Evolutionary conservation across 2,797 vertebrate species (phyloP), one percentile per base, ranked within the genome.

Genomic region (Falco cherrug): DNA sequence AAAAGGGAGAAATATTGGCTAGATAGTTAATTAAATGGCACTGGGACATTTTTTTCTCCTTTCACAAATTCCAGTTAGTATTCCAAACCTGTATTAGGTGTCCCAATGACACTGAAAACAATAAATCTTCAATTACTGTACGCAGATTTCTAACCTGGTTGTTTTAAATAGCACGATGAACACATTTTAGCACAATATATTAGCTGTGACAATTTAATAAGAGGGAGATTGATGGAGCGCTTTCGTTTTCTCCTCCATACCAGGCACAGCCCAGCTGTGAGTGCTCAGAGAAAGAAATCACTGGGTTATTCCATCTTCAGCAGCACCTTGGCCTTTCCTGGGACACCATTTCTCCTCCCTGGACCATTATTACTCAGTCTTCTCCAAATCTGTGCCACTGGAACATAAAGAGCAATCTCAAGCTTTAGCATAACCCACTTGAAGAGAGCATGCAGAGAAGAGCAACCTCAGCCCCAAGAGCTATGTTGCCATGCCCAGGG

Each of bases 21-120:
- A 96, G 94, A 92, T 33, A 97, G 64, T 92, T 96, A 95, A 95
- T 93, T 93, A 97, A 97, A 95, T 96, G 65, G 90, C 75, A 81
- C 56, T 5, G 2, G 54, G 37, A 84, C 29, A 53, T 79, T 28
- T 31, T 73, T 63, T 29, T 13, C 16, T n/a, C 41, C 45, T 67
- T 95, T 87, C 70, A 89, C 53, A 89, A 96, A 96, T 69, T 80
- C 35, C 59, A 92, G 59, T 94, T 95, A 87, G 85, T 28, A 95
- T 93, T 95, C 81, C 68, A 87, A 80, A 93, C 22, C 53, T 92
- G 26, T 84, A 84, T 87, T 69, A 92, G 39, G 70, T 80, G 35
- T 12, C 31, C 68, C 37, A 73, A n/a, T 4, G 6, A 74, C 73
- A 89, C 3, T 5, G 33, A 84, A 77, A 65, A 14, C 73, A 91